phyloP scores from a whole-genome alignment of 2,888 invertebrate genomes.

The Watsonalla binaria region DNA sequence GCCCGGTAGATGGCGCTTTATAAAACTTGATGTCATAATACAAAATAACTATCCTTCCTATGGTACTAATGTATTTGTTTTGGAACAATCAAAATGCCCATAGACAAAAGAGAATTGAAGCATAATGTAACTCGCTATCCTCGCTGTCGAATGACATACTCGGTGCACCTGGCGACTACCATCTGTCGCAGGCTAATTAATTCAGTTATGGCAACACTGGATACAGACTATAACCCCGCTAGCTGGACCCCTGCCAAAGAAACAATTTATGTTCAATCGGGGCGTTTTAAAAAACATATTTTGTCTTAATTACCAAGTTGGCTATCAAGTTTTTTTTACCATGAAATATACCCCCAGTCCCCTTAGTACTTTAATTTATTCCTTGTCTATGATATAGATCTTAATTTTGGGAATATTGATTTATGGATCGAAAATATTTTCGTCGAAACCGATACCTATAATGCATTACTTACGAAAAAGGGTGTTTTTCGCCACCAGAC shows the following conservation, averaged over 20 bases:
- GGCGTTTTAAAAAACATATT: slow-evolving; percentile 4
- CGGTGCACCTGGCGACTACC: slow-evolving; percentile 43
- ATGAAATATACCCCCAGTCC: background rate
- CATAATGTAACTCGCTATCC: slow-evolving; percentile 16
- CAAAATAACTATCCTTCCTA: too few relatives aligned
- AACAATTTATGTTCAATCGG: slow-evolving; percentile 10
- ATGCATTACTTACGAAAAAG: too few relatives aligned
- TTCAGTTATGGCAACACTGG: slow-evolving; percentile 31
- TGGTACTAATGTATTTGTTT: too few relatives aligned
- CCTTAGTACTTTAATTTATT: too few relatives aligned
- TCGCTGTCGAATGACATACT: slow-evolving; percentile 32
- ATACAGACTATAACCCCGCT: slow-evolving; percentile 2
- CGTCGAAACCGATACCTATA: too few relatives aligned
- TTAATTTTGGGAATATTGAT: too few relatives aligned
- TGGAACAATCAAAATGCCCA: background rate
- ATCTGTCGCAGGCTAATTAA: slow-evolving; percentile 62
- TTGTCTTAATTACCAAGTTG: slow-evolving; percentile 3
- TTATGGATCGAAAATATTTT: too few relatives aligned
- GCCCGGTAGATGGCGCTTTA: too few relatives aligned
- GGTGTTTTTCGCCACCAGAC: too few relatives aligned
- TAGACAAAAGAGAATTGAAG: background rate
- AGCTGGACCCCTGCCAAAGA: slow-evolving; percentile 29
- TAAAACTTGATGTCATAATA: too few relatives aligned
- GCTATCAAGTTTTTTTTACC: background rate
- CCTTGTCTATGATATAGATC: too few relatives aligned